Evolutionary conservation across 2,797 vertebrate genomes (phyloP).

Genomic region (Agapornis canus): DNA sequence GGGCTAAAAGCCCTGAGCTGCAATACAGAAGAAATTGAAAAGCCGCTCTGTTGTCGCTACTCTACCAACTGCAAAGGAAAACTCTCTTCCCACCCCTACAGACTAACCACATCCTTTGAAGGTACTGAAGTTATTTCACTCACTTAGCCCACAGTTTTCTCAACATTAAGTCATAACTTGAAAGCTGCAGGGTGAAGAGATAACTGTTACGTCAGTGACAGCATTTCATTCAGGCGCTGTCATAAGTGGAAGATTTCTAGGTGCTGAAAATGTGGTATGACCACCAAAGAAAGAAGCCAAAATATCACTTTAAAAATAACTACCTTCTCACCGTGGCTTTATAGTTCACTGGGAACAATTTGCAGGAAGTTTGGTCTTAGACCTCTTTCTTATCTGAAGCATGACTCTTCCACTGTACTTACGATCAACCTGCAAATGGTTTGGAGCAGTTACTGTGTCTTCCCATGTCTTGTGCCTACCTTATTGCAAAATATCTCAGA

Average conservation of each 20-base stretch:
- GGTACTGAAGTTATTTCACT: constrained; percentile 54
- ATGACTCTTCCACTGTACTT: not conserved
- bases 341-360: not conserved
- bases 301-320: constrained; percentile 25
- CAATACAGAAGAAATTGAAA: constrained; percentile 31
- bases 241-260: not conserved
- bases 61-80: constrained; percentile 45
- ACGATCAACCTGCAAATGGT: not conserved
- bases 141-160: constrained; percentile 65
- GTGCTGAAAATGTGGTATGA: constrained; percentile 50
- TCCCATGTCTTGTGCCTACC: not conserved
- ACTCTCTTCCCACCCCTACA: constrained; percentile 43
- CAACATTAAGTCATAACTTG: constrained; percentile 57
- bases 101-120: constrained; percentile 69
- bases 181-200: constrained; percentile 30
- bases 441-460: not conserved
- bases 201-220: constrained; percentile 64
- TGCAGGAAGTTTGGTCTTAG: not conserved
- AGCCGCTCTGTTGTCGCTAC: constrained; percentile 13
- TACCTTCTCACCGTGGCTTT: not conserved
- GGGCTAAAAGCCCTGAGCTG: constrained; percentile 50
- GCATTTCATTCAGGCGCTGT: constrained; percentile 48
- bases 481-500: not conserved
- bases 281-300: constrained; percentile 21
- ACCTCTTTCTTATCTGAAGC: not conserved